Conservation (phyloP, 2,797 vertebrate genomes). For the Clarias pachynema region DNA sequence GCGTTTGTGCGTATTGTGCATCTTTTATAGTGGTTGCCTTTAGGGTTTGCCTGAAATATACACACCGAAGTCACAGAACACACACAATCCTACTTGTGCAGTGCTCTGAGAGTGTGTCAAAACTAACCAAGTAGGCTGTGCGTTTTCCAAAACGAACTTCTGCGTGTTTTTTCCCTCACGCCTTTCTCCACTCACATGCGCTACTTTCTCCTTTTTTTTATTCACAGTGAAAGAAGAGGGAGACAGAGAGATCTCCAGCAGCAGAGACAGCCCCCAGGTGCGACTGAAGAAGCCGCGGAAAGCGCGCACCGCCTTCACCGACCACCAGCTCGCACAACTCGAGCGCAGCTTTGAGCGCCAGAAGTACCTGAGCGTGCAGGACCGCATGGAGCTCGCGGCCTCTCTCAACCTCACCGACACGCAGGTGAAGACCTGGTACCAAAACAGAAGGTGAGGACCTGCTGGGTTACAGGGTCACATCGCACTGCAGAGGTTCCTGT, state of each 20-base stretch:
- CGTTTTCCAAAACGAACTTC: neutral
- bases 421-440: constrained; percentile 99
- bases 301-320: constrained; percentile 96
- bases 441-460: constrained; percentile 90
- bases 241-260: constrained; percentile 96
- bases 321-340: constrained; percentile 96
- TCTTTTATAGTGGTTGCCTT: neutral
- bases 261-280: constrained; percentile 93
- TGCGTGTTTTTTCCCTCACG: neutral
- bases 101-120: neutral
- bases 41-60: neutral
- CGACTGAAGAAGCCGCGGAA: constrained; percentile 96
- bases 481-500: constrained; percentile 8
- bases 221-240: constrained; percentile 93
- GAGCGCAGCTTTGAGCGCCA: constrained; percentile 98
- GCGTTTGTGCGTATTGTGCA: neutral
- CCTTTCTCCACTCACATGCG: neutral
- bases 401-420: constrained; percentile 98
- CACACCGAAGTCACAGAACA: neutral
- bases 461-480: constrained; percentile 7
- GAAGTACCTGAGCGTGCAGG: constrained; percentile 97
- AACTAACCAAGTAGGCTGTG: neutral
- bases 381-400: constrained; percentile 97
- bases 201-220: neutral
- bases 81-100: neutral